Base-by-base conservation (phyloP, 2,113 vertebrate genomes). In the Martes martes region DNA sequence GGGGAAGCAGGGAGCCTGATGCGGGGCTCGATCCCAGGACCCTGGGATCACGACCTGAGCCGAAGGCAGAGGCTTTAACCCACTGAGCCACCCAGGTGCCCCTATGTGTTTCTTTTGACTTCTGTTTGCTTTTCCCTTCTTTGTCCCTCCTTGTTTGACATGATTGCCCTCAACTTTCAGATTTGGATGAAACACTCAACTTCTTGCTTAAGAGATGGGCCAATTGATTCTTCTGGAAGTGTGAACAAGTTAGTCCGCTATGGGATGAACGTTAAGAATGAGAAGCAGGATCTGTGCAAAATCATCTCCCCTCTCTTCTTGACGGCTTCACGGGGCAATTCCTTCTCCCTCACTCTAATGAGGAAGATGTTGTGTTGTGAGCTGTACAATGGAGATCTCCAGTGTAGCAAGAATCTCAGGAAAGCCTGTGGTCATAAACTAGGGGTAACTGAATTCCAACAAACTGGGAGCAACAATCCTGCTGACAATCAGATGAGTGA, bases 401-500 rank as follows among this genome's bases (percentile, higher is more conserved):
- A 45, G 10, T 7, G 59, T 71, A 39, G 13, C 11, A 9, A 31
- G 36, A 36, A 39, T 55, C 26, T 71, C 59, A 78, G 45, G n/a
- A 13, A 23, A 83, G 52, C 1, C 4, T 61, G 19, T 61, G 18
- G 7, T 31, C 47, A 33, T 28, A 1, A 83, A 13, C 1, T 18
- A 47, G 24, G 23, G 23, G 31, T 13, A 28, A 8, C 33, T n/a
- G 50, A 85, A 15, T 26, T 26, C 11, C 1, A 81, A 7, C 7
- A 33, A 19, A 6, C 31, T 24, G 2, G 13, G 31, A 65, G 19
- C 19, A n/a, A 36, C 6, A 6, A 33, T 81, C 2, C 8, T 81
- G 7, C 11, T 1, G 1, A 74, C 0, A 15, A 6, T 1, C 15
- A 74, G 14, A 3, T 39, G 7, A 88, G 6, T 36, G 14, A 69